phyloP scores from a whole-genome alignment of 2,797 vertebrate genomes.

The Oreochromis grahami region DNA sequence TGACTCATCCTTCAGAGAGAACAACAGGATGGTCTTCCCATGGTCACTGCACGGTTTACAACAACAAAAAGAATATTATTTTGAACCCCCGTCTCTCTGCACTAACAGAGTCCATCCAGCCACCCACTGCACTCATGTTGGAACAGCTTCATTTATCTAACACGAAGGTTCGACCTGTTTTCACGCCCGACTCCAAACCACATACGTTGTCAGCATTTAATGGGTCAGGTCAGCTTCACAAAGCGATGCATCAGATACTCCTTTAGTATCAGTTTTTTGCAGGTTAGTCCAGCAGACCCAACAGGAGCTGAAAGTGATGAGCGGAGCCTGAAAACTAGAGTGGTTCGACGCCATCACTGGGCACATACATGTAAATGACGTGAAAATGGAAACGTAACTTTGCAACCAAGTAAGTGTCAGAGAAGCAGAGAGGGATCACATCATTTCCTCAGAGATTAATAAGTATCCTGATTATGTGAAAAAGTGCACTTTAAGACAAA shows the following conservation, averaged over 20 bases:
- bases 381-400: neutral
- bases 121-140: neutral
- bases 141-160: neutral
- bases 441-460: neutral
- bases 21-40: neutral
- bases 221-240: neutral
- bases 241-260: neutral
- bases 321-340: neutral
- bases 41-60: rapidly evolving
- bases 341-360: neutral
- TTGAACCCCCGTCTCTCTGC: neutral
- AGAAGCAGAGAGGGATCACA: neutral
- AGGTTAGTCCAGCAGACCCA: neutral
- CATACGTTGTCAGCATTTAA: neutral
- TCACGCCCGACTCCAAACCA: neutral
- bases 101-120: neutral
- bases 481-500: neutral
- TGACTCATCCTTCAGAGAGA: neutral
- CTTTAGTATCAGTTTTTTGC: rapidly evolving
- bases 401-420: neutral
- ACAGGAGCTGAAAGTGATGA: rapidly evolving
- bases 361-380: neutral
- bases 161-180: neutral
- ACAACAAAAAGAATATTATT: neutral
- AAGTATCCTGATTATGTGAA: neutral